phyloP scores from a whole-genome alignment of 2,113 vertebrate species.

The Sturnus vulgaris region DNA sequence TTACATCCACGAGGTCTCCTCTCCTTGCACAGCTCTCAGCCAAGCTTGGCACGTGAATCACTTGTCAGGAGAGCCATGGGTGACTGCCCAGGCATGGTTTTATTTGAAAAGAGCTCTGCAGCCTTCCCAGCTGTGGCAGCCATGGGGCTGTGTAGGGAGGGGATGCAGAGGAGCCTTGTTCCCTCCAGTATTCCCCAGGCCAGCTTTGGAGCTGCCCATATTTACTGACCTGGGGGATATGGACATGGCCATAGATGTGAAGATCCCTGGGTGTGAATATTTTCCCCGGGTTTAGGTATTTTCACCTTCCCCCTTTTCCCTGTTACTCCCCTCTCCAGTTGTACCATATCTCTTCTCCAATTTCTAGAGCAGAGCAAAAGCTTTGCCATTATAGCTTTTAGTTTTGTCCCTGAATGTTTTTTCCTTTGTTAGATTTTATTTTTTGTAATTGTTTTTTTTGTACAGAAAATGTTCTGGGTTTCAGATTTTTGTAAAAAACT shows the following conservation, averaged over 20 bases:
- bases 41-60: background rate
- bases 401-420: background rate
- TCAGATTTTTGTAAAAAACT: background rate
- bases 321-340: background rate
- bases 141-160: fast-evolving
- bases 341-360: background rate
- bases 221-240: background rate
- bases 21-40: background rate
- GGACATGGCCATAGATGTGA: background rate
- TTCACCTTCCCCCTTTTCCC: background rate
- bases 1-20: background rate
- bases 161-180: fast-evolving
- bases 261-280: background rate
- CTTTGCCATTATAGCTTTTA: background rate
- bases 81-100: background rate
- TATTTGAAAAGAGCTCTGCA: background rate
- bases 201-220: background rate
- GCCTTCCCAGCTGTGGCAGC: background rate
- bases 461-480: background rate
- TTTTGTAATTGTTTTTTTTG: background rate
- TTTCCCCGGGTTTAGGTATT: background rate
- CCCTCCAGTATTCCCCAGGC: background rate
- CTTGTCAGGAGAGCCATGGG: background rate
- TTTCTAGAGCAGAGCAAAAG: background rate
- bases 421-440: background rate